Evolutionary conservation across 2,113 vertebrate genomes (phyloP), one percentile per base, ranked within the genome.

Genomic region (Marcusenius ussheri): DNA sequence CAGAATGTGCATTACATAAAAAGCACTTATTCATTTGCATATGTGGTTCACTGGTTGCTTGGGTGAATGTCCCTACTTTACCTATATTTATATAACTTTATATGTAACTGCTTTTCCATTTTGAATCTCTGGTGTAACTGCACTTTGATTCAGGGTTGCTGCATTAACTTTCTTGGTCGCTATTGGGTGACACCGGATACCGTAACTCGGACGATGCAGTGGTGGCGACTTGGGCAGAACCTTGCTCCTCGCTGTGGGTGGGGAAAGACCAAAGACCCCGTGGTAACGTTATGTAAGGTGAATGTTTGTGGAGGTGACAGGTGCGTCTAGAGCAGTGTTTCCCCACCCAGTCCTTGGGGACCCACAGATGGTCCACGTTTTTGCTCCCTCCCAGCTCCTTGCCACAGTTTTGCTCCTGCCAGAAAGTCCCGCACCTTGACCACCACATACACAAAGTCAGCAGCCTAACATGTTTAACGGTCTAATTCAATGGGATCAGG

Each of bases 251-350:
- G 19, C 84, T 90, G 45, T 87, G 15, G 19, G 27, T 77, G 21
- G 50, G 70, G 62, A 58, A 58, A 84, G 47, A 91, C 89, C 19
- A 58, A 77, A 84, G 47, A 91, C 89, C 11, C 83, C 46, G 0
- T 45, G 49, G 35, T 80, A 2, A 80, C 3, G 3, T 87, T 90
- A 35, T 85, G 46, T 83, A 83, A 91, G 21, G 9, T 80, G 89
- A 91, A 90, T 88, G 89, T 91, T 90, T 91, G 90, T 62, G 45
- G 50, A 87, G 89, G 90, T 50, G 90, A 91, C 84, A 88, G 56
- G 89, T 83, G 87, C 92, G 89, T 31, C 10, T 70, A 13, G n/a
- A 13, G n/a, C n/a, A 31, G 62, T 27, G n/a, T 31, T 70, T 70
- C n/a, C 62, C 62, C n/a, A 70, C 62, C 62, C n/a, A 31, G 62